Conservation (phyloP, 2,797 vertebrate species). For the Ceryle rudis region DNA sequence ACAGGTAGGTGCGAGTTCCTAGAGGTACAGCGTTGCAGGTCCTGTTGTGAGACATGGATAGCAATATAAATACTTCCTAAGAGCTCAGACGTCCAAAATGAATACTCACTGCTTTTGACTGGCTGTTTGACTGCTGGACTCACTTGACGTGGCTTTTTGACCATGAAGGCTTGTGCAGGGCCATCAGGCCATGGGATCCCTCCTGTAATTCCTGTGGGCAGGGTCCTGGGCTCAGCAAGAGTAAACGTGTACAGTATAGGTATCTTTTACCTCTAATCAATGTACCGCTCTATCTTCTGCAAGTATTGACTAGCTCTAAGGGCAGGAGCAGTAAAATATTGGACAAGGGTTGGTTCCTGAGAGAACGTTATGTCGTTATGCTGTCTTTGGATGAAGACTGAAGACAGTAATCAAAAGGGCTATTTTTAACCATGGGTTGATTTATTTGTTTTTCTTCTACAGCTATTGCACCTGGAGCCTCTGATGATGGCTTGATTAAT, state of each 20-base stretch:
- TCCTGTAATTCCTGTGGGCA: accelerated
- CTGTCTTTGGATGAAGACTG: constrained; percentile 48
- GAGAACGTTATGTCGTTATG: constrained; percentile 24
- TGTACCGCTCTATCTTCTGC: constrained; percentile 1
- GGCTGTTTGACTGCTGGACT: accelerated
- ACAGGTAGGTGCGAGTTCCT: accelerated
- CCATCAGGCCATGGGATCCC: neutral
- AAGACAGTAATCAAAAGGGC: constrained; percentile 66
- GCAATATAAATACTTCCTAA: neutral
- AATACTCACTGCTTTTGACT: neutral
- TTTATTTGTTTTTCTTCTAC: constrained; percentile 64
- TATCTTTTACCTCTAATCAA: neutral
- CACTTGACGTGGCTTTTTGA: accelerated
- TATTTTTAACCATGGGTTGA: constrained; percentile 67
- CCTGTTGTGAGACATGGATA: neutral
- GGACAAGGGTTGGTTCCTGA: constrained; percentile 54
- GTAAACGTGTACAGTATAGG: neutral
- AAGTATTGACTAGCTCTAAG: constrained; percentile 28
- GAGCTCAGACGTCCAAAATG: neutral
- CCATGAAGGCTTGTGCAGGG: accelerated
- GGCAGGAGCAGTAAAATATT: constrained; percentile 53
- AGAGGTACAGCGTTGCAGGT: neutral
- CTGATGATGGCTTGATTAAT: constrained; percentile 67
- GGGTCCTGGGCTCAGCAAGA: neutral
- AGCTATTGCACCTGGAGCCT: constrained; percentile 50